Base-by-base conservation (phyloP, 2,797 vertebrate genomes). In the Tauraco hartlaubi region DNA sequence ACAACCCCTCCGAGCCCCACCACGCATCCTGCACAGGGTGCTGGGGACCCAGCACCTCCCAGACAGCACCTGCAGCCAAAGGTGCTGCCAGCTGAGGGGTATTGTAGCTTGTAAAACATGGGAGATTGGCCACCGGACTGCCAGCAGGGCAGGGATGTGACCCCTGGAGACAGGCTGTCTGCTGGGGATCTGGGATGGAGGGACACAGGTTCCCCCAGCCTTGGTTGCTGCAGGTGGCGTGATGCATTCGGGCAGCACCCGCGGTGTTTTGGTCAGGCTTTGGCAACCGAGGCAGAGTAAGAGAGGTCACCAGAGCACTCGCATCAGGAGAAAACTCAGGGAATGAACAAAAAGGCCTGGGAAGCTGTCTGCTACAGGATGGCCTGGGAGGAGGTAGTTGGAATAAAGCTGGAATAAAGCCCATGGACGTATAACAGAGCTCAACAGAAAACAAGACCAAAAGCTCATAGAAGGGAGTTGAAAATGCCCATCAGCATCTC, bases 151-250 rank as follows among this genome's bases (percentile, higher is more conserved):
- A 4, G 43, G 29, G 33, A 35, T 28, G 56, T 9, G 82, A 52
- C 20, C 21, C 58, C 4, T 5, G 37, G 43, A 51, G 33, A 51
- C 39, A 26, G 20, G 3, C 18, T 37, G 1, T 11, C 58, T 58
- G 2, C 11, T 20, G 29, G 26, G n/a, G 28, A 21, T 9, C 25
- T 0, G 1, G 5, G 54, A 20, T 26, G 55, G 31, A 73, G 39
- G 29, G 48, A 41, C 14, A 4, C 0, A 11, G 37, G 9, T 22
- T 58, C n/a, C 54, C 46, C 52, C 73, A 39, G 44, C 39, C 22
- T 74, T 6, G 44, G n/a, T 5, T 41, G 37, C 25, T 31, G 59
- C 48, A 48, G 28, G 6, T 1, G 1, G 12, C 0, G 17, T 12
- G 74, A 35, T 20, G 52, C 26, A 1, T 61, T 28, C 0, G 4